Evolutionary conservation across 1,140 invertebrate genomes (phyloP), one percentile per base, ranked within the genome.

Genomic region (Lordiphosa clarofinis): DNA sequence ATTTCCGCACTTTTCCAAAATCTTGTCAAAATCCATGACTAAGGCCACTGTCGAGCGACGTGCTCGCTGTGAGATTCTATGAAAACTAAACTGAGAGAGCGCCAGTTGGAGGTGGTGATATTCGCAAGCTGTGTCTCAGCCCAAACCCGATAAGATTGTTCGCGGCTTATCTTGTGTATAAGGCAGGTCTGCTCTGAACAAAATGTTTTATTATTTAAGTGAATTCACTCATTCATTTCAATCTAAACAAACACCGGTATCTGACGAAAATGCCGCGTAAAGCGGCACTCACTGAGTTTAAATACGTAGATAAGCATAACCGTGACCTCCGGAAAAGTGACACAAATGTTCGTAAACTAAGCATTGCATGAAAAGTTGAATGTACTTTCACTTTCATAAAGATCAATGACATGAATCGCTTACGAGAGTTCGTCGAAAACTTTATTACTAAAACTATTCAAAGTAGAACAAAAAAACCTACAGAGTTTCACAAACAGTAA

Each of bases 1-100:
- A 68, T 92, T 91, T 4, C 93, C 93, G 48, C 91, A 91, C 56
- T 91, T 89, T n/a, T 84, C 73, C 31, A 93, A 74, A 68, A 93
- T 90, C 44, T 89, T 89, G 74, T 93, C 91, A 47, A 92, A 91
- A 62, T 92, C 90, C 65, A 90, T 86, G 44, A 12, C 47, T 38
- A 36, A 44, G 38, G 9, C 10, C 31, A 3, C 10, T n/a, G 31
- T 13, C 19, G 15, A 8, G 37, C 7, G 62, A 46, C 21, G 38
- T 65, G 61, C 61, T 53, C 57, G 39, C 39, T 54, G 56, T 59
- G 76, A 79, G 75, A 82, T 81, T 81, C 75, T 54, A 64, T 75
- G 44, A 57, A 82, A 67, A 81, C 72, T 82, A 42, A 44, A 49
- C 12, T 43, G 35, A 48, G 47, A 8, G 48, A 43, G 49, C 37